These are phyloP conservation scores for Poicephalus meyeri DNA, from an alignment of 2,113 vertebrate genomes.

Conservation along the genomic window DNA sequence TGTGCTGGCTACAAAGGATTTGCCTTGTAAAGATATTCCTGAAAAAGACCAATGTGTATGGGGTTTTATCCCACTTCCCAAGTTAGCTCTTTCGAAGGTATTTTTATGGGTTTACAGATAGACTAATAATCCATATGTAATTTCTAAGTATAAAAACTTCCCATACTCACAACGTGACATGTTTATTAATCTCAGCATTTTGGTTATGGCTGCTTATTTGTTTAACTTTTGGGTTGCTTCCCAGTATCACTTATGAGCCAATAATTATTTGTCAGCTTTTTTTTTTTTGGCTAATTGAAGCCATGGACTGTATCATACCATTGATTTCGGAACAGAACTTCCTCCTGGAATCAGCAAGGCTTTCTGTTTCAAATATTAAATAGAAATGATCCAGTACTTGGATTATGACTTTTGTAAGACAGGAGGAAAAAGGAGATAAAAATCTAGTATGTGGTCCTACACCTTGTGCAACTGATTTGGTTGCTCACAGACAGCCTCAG, in stretches of 20 bases:
- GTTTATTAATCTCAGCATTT: slow-evolving; percentile 36
- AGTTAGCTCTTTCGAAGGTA: slow-evolving; percentile 32
- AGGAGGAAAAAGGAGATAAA: background rate
- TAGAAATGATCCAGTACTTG: slow-evolving; percentile 41
- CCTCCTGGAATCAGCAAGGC: slow-evolving; percentile 19
- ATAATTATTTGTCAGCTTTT: slow-evolving; percentile 48
- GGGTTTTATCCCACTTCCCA: slow-evolving; percentile 23
- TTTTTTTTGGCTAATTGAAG: slow-evolving; percentile 15
- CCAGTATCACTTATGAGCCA: slow-evolving; percentile 52
- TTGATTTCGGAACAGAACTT: slow-evolving; percentile 54
- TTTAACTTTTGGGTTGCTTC: slow-evolving; percentile 57
- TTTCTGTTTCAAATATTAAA: slow-evolving; percentile 27
- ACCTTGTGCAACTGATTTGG: too few relatives aligned
- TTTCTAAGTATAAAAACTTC: slow-evolving; percentile 40
- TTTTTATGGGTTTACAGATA: slow-evolving; percentile 17
- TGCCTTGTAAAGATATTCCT: background rate
- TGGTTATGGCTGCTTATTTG: slow-evolving; percentile 47
- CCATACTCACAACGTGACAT: slow-evolving; percentile 1
- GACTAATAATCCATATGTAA: slow-evolving; percentile 16
- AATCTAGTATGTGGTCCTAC: too few relatives aligned
- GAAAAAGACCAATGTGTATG: background rate
- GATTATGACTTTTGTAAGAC: slow-evolving; percentile 26
- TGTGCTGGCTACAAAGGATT: background rate
- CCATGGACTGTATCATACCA: slow-evolving; percentile 17
- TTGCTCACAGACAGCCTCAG: too few relatives aligned